phyloP scores from a whole-genome alignment of 2,113 vertebrate species.

The Vulpes vulpes region DNA sequence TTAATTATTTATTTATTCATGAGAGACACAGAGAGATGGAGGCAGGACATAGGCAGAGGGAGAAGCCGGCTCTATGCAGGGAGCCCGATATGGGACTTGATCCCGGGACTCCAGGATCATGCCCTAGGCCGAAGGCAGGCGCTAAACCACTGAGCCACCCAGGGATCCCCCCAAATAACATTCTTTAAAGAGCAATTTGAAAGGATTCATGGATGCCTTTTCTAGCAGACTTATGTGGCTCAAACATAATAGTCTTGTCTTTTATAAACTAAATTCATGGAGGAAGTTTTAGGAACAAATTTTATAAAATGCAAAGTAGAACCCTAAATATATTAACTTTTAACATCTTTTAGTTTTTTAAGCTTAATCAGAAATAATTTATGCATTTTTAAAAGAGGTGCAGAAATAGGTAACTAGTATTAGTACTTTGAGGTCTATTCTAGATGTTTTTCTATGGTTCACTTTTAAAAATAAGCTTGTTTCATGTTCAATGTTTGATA shows the following conservation, averaged over 20 bases:
- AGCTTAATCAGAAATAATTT: neutral
- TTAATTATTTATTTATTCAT: too few relatives aligned
- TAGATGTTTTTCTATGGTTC: neutral
- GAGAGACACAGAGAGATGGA: too few relatives aligned
- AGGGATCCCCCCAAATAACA: too few relatives aligned
- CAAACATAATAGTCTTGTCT: neutral
- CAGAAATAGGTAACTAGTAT: neutral
- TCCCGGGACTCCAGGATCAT: too few relatives aligned
- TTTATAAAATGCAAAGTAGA: neutral
- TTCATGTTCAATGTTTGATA: neutral
- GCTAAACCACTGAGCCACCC: too few relatives aligned
- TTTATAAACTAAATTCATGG: neutral
- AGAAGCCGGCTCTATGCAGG: too few relatives aligned
- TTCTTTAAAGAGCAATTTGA: neutral
- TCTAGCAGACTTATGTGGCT: neutral
- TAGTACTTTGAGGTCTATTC: conserved; percentile 8
- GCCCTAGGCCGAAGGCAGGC: too few relatives aligned
- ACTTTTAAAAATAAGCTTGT: neutral
- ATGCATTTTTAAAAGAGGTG: neutral
- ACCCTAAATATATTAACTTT: neutral
- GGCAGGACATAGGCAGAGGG: too few relatives aligned
- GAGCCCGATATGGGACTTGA: too few relatives aligned
- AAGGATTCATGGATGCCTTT: neutral
- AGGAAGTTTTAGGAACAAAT: neutral
- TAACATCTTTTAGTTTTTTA: neutral